phyloP scores from a whole-genome alignment of 2,888 invertebrate species.

The Drosophila vallismaia region DNA sequence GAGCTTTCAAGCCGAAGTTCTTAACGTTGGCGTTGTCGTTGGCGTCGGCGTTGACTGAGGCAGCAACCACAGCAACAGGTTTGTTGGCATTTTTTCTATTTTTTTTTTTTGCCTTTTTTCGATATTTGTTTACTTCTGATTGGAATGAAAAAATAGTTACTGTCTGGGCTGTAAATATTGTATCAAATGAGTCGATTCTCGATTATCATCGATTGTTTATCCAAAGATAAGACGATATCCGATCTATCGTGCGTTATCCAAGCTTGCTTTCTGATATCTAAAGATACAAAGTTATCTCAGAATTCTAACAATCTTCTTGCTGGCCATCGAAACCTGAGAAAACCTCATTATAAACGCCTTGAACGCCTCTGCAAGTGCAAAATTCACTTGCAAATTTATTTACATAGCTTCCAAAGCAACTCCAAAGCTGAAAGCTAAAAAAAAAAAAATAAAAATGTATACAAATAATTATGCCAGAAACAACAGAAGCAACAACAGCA shows the following conservation, averaged over 20 bases:
- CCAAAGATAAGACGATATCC: conserved; percentile 4
- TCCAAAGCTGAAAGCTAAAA: conserved; percentile 4
- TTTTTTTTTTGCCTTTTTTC: conserved; percentile 36
- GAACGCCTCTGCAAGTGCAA: conserved; percentile 31
- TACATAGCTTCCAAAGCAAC: conserved; percentile 20
- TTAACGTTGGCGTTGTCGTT: conserved; percentile 55
- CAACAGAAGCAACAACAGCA: conserved; percentile 17
- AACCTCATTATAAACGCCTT: conserved; percentile 35
- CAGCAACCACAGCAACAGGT: conserved; percentile 55
- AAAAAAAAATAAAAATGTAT: conserved; percentile 11
- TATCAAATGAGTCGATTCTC: conserved; percentile 13
- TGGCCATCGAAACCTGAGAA: background rate
- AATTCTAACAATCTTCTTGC: background rate
- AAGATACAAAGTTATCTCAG: conserved; percentile 17
- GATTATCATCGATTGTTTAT: background rate
- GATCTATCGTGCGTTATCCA: conserved; percentile 28
- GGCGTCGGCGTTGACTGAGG: conserved; percentile 54
- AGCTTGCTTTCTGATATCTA: conserved; percentile 10
- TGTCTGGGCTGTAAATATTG: conserved; percentile 29
- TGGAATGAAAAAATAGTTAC: conserved; percentile 38
- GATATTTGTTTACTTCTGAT: conserved; percentile 54
- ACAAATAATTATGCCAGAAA: conserved; percentile 41
- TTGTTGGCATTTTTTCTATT: conserved; percentile 59
- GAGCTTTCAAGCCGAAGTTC: conserved; percentile 73
- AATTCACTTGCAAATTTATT: conserved; percentile 30